Conservation (phyloP, 2,888 invertebrate species). For the Onthophagus sagittarius region DNA sequence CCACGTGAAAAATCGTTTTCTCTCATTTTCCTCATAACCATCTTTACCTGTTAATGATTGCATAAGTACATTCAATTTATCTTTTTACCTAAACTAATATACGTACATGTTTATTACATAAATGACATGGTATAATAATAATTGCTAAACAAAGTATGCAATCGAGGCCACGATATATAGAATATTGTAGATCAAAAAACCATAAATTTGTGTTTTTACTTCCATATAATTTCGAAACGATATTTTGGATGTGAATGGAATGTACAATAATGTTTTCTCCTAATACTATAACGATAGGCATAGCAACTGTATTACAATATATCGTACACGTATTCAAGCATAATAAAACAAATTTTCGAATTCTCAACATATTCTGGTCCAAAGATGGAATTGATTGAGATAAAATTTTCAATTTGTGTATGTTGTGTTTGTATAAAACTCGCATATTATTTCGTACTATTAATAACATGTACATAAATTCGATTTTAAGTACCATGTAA, state of each 20-base stretch:
- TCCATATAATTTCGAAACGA: constrained; percentile 14
- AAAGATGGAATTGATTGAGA: background rate
- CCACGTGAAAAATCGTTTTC: background rate
- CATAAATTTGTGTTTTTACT: constrained; percentile 13
- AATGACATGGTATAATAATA: constrained; percentile 1
- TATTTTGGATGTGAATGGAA: constrained; percentile 14
- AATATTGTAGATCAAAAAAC: constrained; percentile 10
- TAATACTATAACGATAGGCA: background rate
- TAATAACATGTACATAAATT: background rate
- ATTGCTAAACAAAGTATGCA: background rate
- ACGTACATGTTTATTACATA: constrained; percentile 11
- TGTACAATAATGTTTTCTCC: background rate
- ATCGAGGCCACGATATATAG: background rate
- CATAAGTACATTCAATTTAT: background rate
- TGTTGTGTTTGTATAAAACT: background rate
- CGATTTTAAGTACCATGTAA: background rate
- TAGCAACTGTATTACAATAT: background rate
- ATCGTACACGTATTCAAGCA: background rate
- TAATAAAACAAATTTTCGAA: background rate
- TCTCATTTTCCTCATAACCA: background rate
- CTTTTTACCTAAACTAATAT: background rate
- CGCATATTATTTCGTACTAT: background rate
- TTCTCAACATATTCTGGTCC: background rate
- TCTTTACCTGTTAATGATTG: background rate
- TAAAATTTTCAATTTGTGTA: background rate